These are phyloP conservation scores for Ecliptopera silaceata DNA, from an alignment of 2,888 invertebrate species.

Conservation along the genomic window DNA sequence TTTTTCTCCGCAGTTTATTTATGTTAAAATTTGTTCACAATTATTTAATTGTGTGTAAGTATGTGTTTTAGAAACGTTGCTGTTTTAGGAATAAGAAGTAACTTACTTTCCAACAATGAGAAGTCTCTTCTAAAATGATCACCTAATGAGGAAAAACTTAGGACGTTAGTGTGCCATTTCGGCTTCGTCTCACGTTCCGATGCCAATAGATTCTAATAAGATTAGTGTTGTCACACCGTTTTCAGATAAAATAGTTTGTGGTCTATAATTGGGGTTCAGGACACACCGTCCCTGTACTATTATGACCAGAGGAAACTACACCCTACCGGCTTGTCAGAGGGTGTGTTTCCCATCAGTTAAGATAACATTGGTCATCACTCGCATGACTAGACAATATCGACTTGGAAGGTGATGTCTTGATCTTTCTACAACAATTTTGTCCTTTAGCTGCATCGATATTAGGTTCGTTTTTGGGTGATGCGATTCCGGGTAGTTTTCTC, in stretches of 20 bases:
- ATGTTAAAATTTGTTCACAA: too few species aligned
- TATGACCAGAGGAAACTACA: conserved; percentile 40
- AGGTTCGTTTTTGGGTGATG: conserved; percentile 42
- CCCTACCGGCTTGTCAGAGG: conserved; percentile 43
- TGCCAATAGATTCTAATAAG: conserved; percentile 81
- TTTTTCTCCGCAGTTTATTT: too few species aligned
- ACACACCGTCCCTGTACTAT: conserved; percentile 46
- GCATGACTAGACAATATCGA: conserved; percentile 82
- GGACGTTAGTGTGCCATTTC: conserved; percentile 31
- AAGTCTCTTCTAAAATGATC: neutral
- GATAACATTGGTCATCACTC: conserved; percentile 74
- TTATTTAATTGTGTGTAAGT: too few species aligned
- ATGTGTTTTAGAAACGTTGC: too few species aligned
- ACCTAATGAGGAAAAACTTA: conserved; percentile 19
- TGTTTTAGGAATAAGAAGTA: too few species aligned
- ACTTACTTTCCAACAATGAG: neutral
- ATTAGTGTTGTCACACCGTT: conserved; percentile 80
- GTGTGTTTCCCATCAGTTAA: conserved; percentile 43
- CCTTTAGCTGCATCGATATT: conserved; percentile 28
- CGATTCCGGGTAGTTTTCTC: conserved; percentile 62
- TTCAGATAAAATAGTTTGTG: conserved; percentile 82
- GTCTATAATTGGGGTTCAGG: conserved; percentile 79
- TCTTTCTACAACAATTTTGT: conserved; percentile 17
- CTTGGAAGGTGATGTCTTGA: conserved; percentile 64
- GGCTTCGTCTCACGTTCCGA: conserved; percentile 61